A percentile compares a stretch with the other conserved stretches of the same genome.
Conservation (phyloP, 2,888 invertebrate species). For the Platerodrilus igneus region DNA sequence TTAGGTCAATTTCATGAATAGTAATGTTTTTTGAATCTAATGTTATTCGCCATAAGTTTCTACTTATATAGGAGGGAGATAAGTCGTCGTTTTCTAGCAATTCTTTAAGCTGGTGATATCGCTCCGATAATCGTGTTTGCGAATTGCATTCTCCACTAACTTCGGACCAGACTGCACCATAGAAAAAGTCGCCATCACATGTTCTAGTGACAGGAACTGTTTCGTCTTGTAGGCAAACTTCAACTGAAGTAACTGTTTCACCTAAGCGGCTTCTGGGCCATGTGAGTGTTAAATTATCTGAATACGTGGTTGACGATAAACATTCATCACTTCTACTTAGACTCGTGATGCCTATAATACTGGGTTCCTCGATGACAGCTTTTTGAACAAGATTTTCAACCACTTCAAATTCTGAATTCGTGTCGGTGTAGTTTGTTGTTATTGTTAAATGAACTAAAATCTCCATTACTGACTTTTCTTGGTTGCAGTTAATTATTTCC, state of each 20-base stretch:
- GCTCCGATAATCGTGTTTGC: not conserved
- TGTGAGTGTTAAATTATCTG: slow-evolving; percentile 9
- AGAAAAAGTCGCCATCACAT: slow-evolving; percentile 53
- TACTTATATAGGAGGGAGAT: slow-evolving; percentile 5
- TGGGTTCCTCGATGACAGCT: not conserved
- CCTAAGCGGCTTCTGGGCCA: slow-evolving; percentile 52
- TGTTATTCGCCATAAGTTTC: slow-evolving; percentile 14
- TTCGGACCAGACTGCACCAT: slow-evolving; percentile 53
- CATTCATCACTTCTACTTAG: slow-evolving; percentile 13
- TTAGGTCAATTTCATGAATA: slow-evolving; percentile 20
- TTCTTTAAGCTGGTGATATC: slow-evolving; percentile 8
- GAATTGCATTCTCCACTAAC: slow-evolving; percentile 34
- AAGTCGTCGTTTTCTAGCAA: slow-evolving; percentile 5
- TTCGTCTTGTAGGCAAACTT: slow-evolving; percentile 54
- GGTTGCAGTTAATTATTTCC: not conserved
- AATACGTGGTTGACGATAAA: slow-evolving; percentile 8
- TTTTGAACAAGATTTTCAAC: not conserved
- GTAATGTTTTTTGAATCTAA: slow-evolving; percentile 11
- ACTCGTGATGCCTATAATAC: slow-evolving; percentile 1
- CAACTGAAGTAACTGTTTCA: slow-evolving; percentile 50
- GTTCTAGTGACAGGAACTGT: slow-evolving; percentile 54
- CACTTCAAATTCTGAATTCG: not conserved
- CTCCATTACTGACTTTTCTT: not conserved
- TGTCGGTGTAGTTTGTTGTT: not conserved
- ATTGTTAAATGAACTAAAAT: slow-evolving; percentile 2